phyloP scores from a whole-genome alignment of 1,140 invertebrate species.

The Atta texana region DNA sequence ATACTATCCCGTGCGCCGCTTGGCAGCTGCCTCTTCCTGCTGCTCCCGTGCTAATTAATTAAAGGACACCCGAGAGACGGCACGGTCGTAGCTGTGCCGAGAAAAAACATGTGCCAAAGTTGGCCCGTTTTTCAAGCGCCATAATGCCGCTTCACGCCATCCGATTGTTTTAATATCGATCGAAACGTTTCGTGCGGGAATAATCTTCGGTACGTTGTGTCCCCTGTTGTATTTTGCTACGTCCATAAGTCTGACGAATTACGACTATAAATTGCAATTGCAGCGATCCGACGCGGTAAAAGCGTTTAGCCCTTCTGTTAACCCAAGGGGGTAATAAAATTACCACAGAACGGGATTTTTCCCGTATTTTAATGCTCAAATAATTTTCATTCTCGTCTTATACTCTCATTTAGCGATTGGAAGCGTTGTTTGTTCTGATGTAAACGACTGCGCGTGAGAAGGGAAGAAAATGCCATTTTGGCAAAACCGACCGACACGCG shows the following conservation, averaged over 20 bases:
- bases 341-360: background rate
- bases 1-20: slow-evolving; percentile 13
- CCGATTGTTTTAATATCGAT: slow-evolving; percentile 65
- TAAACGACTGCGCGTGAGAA: slow-evolving; percentile 8
- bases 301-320: slow-evolving; percentile 3
- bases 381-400: slow-evolving; percentile 4
- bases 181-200: slow-evolving; percentile 5
- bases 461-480: slow-evolving; percentile 56
- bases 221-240: slow-evolving; percentile 24
- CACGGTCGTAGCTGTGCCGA: slow-evolving; percentile 43
- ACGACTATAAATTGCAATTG: slow-evolving; percentile 38
- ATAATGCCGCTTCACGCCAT: slow-evolving; percentile 23
- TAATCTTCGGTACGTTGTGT: slow-evolving; percentile 3
- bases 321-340: slow-evolving; percentile 23
- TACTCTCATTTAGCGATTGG: slow-evolving; percentile 19
- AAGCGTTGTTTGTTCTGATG: slow-evolving; percentile 10
- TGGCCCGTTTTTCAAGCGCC: slow-evolving; percentile 71
- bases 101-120: slow-evolving; percentile 77
- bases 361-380: background rate
- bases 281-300: background rate
- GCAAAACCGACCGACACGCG: slow-evolving; percentile 62
- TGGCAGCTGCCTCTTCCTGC: slow-evolving; percentile 65
- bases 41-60: slow-evolving; percentile 80
- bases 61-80: slow-evolving; percentile 70
- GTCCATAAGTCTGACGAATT: slow-evolving; percentile 23